A percentile compares a stretch with the other conserved stretches of the same genome.
phyloP scores from a whole-genome alignment of 2,797 vertebrate species.

The Staurois parvus region DNA sequence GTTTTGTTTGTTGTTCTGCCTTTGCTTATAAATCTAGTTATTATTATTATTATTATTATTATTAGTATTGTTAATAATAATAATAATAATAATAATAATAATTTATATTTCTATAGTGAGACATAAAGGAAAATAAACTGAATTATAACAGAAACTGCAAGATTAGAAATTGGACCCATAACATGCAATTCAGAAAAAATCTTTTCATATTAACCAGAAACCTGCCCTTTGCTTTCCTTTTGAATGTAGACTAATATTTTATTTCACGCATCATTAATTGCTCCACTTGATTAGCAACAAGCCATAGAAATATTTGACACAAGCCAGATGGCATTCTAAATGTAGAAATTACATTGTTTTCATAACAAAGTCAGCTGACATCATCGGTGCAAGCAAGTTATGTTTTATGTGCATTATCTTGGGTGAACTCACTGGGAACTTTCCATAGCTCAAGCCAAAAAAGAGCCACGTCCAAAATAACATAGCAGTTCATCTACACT shows the following conservation, averaged over 20 bases:
- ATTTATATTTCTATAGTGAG: no score
- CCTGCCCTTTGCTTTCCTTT: background rate
- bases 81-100: no score
- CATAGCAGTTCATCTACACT: background rate
- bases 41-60: no score
- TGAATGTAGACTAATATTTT: conserved; percentile 48
- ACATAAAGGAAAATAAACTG: no score
- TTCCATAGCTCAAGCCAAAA: conserved; percentile 67
- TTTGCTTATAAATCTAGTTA: no score
- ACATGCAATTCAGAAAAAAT: background rate
- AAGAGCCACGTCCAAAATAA: conserved; percentile 14
- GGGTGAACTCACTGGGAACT: conserved; percentile 66
- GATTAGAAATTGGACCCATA: background rate
- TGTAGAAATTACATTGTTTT: conserved; percentile 70
- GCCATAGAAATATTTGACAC: conserved; percentile 66
- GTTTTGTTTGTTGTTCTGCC: no score
- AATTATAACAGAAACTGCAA: no score
- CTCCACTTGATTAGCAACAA: conserved; percentile 58
- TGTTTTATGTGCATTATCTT: conserved; percentile 66
- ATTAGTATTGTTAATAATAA: no score
- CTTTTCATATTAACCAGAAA: background rate
- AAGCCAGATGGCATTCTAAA: conserved; percentile 70
- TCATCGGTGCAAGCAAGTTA: conserved; percentile 58
- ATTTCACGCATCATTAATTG: conserved; percentile 40
- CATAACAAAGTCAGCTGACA: conserved; percentile 66